phyloP scores from a whole-genome alignment of 2,888 invertebrate genomes.

The Pachliopta kotzebuea region DNA sequence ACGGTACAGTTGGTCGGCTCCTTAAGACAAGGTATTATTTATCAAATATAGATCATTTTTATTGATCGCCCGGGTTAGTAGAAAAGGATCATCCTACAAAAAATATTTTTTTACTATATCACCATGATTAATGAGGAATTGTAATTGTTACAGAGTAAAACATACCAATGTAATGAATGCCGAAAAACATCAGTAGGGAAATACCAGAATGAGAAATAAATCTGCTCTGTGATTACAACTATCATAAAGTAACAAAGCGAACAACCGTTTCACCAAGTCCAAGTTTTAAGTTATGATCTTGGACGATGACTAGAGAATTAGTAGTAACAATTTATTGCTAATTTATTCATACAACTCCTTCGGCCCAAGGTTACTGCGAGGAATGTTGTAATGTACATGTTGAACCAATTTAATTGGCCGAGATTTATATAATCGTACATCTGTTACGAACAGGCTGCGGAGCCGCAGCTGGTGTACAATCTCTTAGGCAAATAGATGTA shows the following conservation, averaged over 20 bases:
- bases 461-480: neutral
- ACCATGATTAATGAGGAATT: too few relatives aligned
- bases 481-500: neutral
- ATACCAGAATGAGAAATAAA: too few relatives aligned
- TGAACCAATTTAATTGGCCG: constrained; percentile 16
- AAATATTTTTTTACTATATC: too few relatives aligned
- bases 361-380: constrained; percentile 18
- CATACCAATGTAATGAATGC: too few relatives aligned
- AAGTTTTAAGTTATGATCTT: constrained; percentile 12
- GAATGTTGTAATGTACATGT: constrained; percentile 25
- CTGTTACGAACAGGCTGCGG: neutral
- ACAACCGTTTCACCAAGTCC: constrained; percentile 9
- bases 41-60: too few relatives aligned
- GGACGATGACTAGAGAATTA: constrained; percentile 26
- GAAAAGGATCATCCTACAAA: too few relatives aligned
- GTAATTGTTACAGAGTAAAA: too few relatives aligned
- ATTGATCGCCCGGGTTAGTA: too few relatives aligned
- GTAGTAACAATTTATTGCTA: constrained; percentile 24
- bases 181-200: too few relatives aligned
- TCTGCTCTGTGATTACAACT: neutral
- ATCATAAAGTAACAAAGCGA: neutral
- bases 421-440: neutral
- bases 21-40: too few relatives aligned
- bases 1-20: too few relatives aligned
- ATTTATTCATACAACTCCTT: constrained; percentile 22